Base-by-base conservation (phyloP, 2,113 vertebrate genomes). In the Melanostigma gelatinosum region DNA sequence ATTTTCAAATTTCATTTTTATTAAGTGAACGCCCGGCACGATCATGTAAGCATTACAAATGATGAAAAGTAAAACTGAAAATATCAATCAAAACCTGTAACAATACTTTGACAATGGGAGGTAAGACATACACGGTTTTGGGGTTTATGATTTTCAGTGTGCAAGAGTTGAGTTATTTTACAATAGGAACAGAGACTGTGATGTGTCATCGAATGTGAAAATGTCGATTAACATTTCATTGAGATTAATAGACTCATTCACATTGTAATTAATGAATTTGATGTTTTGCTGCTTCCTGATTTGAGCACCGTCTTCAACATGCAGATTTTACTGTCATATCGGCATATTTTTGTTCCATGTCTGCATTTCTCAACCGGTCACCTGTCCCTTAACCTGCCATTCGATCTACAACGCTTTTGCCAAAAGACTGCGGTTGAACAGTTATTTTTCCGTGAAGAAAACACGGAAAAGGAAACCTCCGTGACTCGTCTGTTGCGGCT, bases 381-480 rank as follows among this genome's bases (percentile, higher is more conserved):
- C 18, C 20, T 69, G 18, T 48, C 40, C 57, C n/a, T 22, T 22
- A 52, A 52, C 50, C 50, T 20, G 66, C 68, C 16, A 38, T 0
- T 13, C n/a, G n/a, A 52, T 64, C 80, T 6, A 27, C 8, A 70
- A 52, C 34, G 0, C 58, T 16, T 8, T 50, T 64, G 38, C 24
- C 40, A 13, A 15, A 48, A 66, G 34, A 34, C 16, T 50, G 44
- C 13, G 16, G 44, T 46, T 46, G 44, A 46, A 46, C 13, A 4
- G 50, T 8, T 22, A 4, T n/a, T 54, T 74, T 40, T 15, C 46
- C 36, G 4, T 55, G 27, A 71, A 42, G 29, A 79, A 54, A 18
- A 72, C 27, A 68, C 50, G 63, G 36, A 65, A 48, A 72, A 29
- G 6, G 0, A 72, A 75, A 84, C 29, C 22, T 67, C 32, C 8